Conservation (phyloP, 2,888 invertebrate species). For the Morinoia aosen region DNA sequence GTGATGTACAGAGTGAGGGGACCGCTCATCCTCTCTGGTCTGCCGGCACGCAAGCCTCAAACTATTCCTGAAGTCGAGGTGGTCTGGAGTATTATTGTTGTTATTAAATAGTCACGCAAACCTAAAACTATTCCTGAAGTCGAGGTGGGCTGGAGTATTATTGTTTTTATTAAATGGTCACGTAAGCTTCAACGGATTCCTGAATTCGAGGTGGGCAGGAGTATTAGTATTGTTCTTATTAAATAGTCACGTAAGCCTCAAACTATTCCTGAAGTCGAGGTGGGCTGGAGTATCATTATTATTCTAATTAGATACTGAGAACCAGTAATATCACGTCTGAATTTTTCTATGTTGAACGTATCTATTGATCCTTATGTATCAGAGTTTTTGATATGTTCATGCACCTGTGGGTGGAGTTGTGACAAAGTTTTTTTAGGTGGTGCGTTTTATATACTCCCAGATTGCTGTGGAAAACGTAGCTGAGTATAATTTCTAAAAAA, state of each 20-base stretch:
- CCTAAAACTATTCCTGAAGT: background rate
- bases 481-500: no score
- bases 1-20: constrained; percentile 59
- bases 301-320: no score
- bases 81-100: background rate
- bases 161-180: background rate
- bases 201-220: background rate
- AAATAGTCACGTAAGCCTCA: background rate
- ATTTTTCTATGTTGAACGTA: no score
- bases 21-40: background rate
- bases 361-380: no score
- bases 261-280: background rate
- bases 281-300: background rate
- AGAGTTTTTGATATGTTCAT: no score
- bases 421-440: no score
- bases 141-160: background rate
- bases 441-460: no score
- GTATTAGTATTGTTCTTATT: no score
- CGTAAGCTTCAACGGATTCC: background rate
- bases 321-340: no score
- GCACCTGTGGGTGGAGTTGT: no score
- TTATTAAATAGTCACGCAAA: background rate
- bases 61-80: background rate
- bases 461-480: no score
- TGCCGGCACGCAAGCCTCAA: background rate